phyloP scores from a whole-genome alignment of 2,113 vertebrate genomes.

The Uria lomvia region DNA sequence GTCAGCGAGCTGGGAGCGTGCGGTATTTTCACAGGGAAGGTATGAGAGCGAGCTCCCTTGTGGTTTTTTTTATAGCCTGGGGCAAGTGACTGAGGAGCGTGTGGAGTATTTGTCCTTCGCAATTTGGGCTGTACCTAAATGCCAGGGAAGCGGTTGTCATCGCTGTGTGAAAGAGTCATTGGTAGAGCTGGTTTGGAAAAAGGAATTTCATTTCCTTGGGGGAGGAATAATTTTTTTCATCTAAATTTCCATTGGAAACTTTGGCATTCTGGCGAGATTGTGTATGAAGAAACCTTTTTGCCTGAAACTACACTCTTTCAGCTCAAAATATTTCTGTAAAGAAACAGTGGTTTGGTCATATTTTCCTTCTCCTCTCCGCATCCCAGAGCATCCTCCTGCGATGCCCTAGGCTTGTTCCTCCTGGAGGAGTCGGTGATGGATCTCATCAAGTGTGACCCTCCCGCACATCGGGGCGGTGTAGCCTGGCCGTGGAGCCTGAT shows the following conservation, averaged over 20 bases:
- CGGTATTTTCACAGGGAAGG: background rate
- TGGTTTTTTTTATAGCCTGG: background rate
- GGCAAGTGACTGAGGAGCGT: background rate
- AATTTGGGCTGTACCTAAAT: background rate
- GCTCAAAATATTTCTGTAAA: background rate
- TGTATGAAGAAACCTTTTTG: background rate
- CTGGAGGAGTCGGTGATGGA: background rate
- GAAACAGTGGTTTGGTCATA: rapidly evolving
- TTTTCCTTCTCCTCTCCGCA: background rate
- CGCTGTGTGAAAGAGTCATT: background rate
- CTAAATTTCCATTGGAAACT: background rate
- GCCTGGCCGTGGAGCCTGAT: background rate
- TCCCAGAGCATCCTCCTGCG: rapidly evolving
- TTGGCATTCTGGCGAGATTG: background rate
- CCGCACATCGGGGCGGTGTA: rapidly evolving
- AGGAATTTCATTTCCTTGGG: background rate
- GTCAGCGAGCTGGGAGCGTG: background rate
- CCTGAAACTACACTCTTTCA: background rate
- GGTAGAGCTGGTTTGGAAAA: background rate
- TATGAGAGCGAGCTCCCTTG: background rate
- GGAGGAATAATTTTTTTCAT: background rate
- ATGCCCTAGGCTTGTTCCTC: background rate
- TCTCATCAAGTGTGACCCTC: background rate
- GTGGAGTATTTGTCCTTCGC: background rate
- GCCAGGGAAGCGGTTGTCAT: background rate